A percentile compares a stretch with the other conserved stretches of the same genome.
Evolutionary conservation across 2,888 invertebrate species (phyloP).

Genomic region (Rhingia campestris): DNA sequence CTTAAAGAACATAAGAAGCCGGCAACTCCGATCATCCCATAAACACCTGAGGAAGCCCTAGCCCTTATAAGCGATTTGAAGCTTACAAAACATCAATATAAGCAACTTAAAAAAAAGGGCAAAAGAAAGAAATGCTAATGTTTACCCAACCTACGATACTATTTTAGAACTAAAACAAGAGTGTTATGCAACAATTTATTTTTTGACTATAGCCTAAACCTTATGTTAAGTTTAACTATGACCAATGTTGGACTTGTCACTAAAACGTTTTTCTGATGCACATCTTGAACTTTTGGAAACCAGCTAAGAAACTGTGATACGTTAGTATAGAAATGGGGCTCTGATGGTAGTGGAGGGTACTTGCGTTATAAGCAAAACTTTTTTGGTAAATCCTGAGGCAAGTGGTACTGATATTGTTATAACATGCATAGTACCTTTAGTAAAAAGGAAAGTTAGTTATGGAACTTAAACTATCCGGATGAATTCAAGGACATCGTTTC

Average conservation of each 20-base stretch:
- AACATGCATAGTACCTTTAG: constrained; percentile 27
- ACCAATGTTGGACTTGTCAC: constrained; percentile 2
- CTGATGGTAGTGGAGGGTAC: constrained; percentile 23
- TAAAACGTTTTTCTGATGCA: neutral
- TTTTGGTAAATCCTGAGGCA: constrained; percentile 9
- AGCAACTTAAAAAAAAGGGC: constrained; percentile 22
- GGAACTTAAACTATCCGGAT: too few relatives aligned
- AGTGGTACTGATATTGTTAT: constrained; percentile 12
- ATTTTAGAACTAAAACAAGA: too few relatives aligned
- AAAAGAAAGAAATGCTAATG: neutral
- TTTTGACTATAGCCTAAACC: too few relatives aligned
- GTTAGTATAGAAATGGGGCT: constrained; percentile 19
- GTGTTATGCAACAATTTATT: constrained; percentile 30
- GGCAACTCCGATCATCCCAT: too few relatives aligned
- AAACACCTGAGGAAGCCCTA: neutral
- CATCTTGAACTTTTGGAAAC: neutral
- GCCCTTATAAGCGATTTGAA: neutral
- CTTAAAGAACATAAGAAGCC: too few relatives aligned
- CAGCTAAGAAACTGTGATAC: neutral
- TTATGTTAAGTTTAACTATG: constrained; percentile 19
- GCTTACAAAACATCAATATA: constrained; percentile 16
- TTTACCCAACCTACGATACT: neutral
- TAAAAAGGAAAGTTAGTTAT: constrained; percentile 15
- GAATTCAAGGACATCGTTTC: constrained; percentile 19
- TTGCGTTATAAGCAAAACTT: constrained; percentile 14